Base-by-base conservation (phyloP, 2,113 vertebrate species). In the Anthoscopus minutus region DNA sequence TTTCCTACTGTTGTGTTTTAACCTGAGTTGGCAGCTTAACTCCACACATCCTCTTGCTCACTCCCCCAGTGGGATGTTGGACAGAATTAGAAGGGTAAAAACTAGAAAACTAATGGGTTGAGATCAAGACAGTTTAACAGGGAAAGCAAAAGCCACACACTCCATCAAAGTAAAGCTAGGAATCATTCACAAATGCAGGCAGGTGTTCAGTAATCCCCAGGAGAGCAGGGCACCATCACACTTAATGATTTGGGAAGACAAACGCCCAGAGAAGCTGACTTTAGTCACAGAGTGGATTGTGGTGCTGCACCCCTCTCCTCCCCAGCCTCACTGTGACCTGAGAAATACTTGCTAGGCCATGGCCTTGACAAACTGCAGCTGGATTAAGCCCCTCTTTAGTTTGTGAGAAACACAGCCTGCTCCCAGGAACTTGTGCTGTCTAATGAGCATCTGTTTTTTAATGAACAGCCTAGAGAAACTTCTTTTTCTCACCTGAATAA, bases 31-130 rank as follows among this genome's bases (percentile, higher is more conserved):
- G n/a, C n/a, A 65, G 6, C 58, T 58, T 58, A 53, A 11, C 38
- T 45, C n/a, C n/a, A 27, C 38, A 11, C 8, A 27, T 38, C 6
- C 17, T 65, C 33, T 65, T 0, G 0, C 24, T 71, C 51, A 51
- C 14, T 58, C 11, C 14, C 10, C 14, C 45, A 25, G 10, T 19
- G 33, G 38, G 5, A n/a, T 15, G 4, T 4, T 42, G 33, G 44
- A 51, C 33, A 58, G 23, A 58, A 65, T 57, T 44, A 44, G 65
- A 84, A 65, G 37, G 14, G 7, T 58, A 58, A 45, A 51, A 72
- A 8, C 16, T 12, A 40, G 24, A 84, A 90, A 72, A 51, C 4
- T 38, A 28, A 25, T 19, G 44, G 21, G 4, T 40, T 65, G 20
- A 51, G 14, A n/a, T 45, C 71, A 65, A 71, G 44, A n/a, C 14